Base-by-base conservation (phyloP, 2,888 invertebrate genomes). In the Brachypalpus laphriformis region DNA sequence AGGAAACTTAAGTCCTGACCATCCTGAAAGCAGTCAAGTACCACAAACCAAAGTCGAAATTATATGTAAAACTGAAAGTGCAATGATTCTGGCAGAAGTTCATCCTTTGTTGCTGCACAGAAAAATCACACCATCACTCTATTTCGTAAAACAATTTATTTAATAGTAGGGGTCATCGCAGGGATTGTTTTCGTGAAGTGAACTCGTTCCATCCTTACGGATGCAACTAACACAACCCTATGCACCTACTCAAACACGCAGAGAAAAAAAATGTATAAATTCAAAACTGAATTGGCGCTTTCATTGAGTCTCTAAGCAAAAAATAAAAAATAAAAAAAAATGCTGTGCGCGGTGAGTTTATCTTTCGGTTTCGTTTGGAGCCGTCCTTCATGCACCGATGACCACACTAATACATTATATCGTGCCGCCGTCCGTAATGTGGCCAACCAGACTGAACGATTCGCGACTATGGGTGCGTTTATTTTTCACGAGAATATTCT, bases 371-470 rank as follows among this genome's bases (percentile, higher is more conserved):
- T 85, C 85, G 71, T 85, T 85, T 87, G 88, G 89, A 88, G 88
- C 87, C 90, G 89, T 89, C 90, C 89, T 90, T 90, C 91, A 91
- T 88, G 90, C 90, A 88, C 87, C 88, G 88, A 87, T 89, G 89
- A 76, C 80, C 86, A 86, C 77, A 71, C 87, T 85, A 81, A 85
- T 85, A 83, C 61, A 66, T 42, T 72, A 40, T 47, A 80, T 80
- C 81, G 70, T 71, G 81, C 68, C 74, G 80, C 78, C 71, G 72
- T 74, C 49, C 59, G 71, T 75, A 75, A 66, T 85, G 85, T 81
- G 75, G 85, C 85, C 85, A 85, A 65, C 85, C 85, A 85, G 70
- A 85, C 81, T 85, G 85, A 85, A 85, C 85, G 85, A 85, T 85
- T 85, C 76, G 75, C 74, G 75, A 76, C 85, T 81, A 75, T 85